Percentiles rank a stretch among this genome's conserved stretches.
phyloP scores from a whole-genome alignment of 2,113 vertebrate species.

The Upupa epops region DNA sequence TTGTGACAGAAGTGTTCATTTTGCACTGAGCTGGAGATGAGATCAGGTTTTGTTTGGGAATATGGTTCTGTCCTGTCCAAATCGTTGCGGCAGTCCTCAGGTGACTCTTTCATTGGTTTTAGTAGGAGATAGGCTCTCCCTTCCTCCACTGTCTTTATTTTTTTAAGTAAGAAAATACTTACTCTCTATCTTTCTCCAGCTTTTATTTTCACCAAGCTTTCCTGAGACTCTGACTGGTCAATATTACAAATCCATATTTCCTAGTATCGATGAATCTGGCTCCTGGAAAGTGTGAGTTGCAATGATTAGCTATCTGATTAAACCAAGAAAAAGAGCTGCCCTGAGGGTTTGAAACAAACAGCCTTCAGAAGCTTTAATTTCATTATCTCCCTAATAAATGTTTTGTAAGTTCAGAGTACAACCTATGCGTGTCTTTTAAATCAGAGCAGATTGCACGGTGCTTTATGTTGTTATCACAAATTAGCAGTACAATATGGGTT shows the following conservation, averaged over 20 bases:
- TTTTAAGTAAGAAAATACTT: neutral
- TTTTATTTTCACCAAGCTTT: neutral
- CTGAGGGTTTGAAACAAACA: neutral
- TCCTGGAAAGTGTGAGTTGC: neutral
- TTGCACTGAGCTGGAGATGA: neutral
- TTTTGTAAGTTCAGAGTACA: neutral
- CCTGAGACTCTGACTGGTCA: neutral
- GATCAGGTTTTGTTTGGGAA: neutral
- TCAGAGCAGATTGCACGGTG: conserved; percentile 7
- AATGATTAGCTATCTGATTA: conserved; percentile 36
- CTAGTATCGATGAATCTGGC: neutral
- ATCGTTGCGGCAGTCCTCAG: neutral
- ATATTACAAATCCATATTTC: neutral
- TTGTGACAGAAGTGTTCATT: neutral
- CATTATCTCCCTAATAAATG: conserved; percentile 14
- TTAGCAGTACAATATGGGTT: conserved; percentile 54
- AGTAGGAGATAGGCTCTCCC: neutral
- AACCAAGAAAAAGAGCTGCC: conserved; percentile 26
- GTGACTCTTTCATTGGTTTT: neutral
- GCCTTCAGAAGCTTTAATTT: conserved; percentile 30
- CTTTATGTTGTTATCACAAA: conserved; percentile 12
- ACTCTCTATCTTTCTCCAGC: neutral
- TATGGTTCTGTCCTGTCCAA: neutral
- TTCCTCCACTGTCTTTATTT: neutral
- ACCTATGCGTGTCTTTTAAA: conserved; percentile 7